Evolutionary conservation across 2,888 invertebrate genomes (phyloP).

Genomic region (Polia nebulosa): DNA sequence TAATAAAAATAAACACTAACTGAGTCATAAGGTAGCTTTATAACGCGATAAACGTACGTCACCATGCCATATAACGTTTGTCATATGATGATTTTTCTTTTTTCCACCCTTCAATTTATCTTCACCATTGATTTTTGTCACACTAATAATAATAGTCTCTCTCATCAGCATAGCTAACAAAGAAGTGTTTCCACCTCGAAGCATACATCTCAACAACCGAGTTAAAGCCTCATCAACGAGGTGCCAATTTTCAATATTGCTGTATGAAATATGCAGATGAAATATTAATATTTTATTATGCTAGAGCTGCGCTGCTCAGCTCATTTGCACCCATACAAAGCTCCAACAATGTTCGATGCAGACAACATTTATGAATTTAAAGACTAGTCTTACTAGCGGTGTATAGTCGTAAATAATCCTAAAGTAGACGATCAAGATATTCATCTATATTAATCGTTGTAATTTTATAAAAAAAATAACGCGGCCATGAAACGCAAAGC

Average conservation of each 20-base stretch:
- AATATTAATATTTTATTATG: slow-evolving; percentile 63
- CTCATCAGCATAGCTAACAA: slow-evolving; percentile 18
- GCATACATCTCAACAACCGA: slow-evolving; percentile 24
- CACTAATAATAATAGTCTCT: not conserved
- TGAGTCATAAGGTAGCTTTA: no score
- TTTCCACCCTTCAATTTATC: no score
- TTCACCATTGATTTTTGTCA: not conserved
- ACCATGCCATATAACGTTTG: not conserved
- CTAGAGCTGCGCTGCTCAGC: slow-evolving; percentile 44
- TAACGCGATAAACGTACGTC: no score
- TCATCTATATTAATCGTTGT: slow-evolving; percentile 58
- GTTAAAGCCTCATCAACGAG: slow-evolving; percentile 50
- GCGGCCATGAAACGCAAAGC: slow-evolving; percentile 31
- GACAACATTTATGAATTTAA: slow-evolving; percentile 56
- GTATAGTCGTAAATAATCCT: slow-evolving; percentile 62
- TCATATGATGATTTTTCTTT: not conserved
- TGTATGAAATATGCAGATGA: slow-evolving; percentile 56
- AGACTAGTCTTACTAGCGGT: slow-evolving; percentile 31
- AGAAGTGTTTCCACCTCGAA: slow-evolving; percentile 32
- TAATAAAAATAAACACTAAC: not conserved
- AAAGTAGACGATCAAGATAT: slow-evolving; percentile 56
- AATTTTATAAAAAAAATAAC: slow-evolving; percentile 54
- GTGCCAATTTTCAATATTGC: slow-evolving; percentile 61
- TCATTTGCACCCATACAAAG: slow-evolving; percentile 65
- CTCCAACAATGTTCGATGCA: slow-evolving; percentile 57